Base-by-base conservation (phyloP, 2,113 vertebrate species). In the Mionectes macconnelli region DNA sequence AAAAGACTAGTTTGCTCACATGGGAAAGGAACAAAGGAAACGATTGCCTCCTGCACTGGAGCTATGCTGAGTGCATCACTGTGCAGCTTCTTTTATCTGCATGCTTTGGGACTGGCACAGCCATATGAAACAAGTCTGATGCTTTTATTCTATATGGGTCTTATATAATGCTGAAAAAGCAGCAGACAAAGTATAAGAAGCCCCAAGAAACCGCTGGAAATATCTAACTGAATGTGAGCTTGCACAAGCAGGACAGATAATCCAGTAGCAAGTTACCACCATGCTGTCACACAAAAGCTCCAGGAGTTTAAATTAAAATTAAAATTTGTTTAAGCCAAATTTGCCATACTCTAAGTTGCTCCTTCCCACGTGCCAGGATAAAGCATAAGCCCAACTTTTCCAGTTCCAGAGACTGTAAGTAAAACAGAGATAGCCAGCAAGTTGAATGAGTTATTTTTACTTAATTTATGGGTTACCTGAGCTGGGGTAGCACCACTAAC, bases 1-100 rank as follows among this genome's bases (percentile, higher is more conserved):
- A 67, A 96, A 96, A 95, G 92, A 84, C 84, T 83, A 42, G 92
- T 97, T 95, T 94, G 63, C 39, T 84, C 79, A 94, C 89, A 90
- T 93, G 84, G 96, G 92, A 96, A 64, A 81, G 86, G 88, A 96
- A 79, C 74, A 93, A 95, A 95, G 74, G 70, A 89, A 89, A 70
- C 0, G 2, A 82, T 94, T 94, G 97, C 91, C 88, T 96, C n/a
- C 87, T 94, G 80, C 87, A 92, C 83, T 73, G 93, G 95, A 90
- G 78, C 74, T 87, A 62, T 75, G 84, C 84, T 85, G 75, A 93
- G 76, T 66, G 91, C 92, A 88, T 91, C 56, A 55, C 86, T 80
- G 56, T 4, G 1, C 69, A 63, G 44, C 60, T 92, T 82, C 81
- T 96, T 97, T 94, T 81, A 89, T 87, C 90, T 93, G 74, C 89